Percentiles rank a stretch among this genome's conserved stretches.
These are phyloP conservation scores for Aphidoletes aphidimyza DNA, from an alignment of 2,888 invertebrate species.

Conservation along the genomic window DNA sequence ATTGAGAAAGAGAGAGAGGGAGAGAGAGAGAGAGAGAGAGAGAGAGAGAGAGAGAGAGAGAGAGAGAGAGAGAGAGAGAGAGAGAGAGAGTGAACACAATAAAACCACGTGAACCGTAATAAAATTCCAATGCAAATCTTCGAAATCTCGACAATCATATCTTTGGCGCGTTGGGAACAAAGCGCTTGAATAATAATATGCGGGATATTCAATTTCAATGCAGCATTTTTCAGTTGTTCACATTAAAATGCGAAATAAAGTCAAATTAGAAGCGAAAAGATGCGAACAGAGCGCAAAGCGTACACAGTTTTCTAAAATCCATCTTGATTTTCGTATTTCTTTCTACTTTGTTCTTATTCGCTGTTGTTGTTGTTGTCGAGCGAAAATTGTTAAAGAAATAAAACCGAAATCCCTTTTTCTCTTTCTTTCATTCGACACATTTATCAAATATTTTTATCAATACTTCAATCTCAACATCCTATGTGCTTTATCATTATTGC, in stretches of 20 bases:
- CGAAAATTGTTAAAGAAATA: constrained; percentile 1
- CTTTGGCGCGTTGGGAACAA: not conserved
- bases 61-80: too few species aligned
- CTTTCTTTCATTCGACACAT: not conserved
- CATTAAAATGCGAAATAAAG: not conserved
- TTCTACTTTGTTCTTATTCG: too few species aligned
- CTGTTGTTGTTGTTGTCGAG: too few species aligned
- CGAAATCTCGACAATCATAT: not conserved
- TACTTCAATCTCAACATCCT: constrained; percentile 27
- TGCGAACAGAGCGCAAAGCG: not conserved
- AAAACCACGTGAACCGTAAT: not conserved
- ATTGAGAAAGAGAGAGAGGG: too few species aligned
- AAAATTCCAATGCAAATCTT: not conserved
- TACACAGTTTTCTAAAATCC: not conserved
- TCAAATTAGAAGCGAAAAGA: not conserved
- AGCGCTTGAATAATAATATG: not conserved
- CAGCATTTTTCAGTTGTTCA: not conserved
- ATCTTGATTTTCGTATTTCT: constrained; percentile 20
- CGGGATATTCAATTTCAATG: not conserved
- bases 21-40: too few species aligned
- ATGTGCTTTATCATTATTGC: not conserved
- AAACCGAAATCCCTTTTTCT: not conserved
- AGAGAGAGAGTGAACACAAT: too few species aligned
- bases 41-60: too few species aligned
- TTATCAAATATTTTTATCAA: constrained; percentile 24